Base-by-base conservation (phyloP, 2,113 vertebrate genomes). In the Poeciliopsis turrubarensis region DNA sequence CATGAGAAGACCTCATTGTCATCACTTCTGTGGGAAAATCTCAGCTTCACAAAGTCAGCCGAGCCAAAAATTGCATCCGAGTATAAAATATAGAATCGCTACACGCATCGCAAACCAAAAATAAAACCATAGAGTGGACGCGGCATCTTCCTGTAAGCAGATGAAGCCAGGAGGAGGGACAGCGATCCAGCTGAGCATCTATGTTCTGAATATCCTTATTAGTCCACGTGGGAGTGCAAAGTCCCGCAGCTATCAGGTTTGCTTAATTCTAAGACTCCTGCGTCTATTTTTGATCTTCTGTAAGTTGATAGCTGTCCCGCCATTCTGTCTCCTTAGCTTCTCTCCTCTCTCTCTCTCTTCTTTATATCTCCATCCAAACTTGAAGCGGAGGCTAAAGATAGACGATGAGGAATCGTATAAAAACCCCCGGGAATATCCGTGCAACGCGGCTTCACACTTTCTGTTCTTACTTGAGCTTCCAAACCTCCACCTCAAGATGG, bases 321-420 rank as follows among this genome's bases (percentile, higher is more conserved):
- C 89, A 81, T 87, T 90, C 88, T 81, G 86, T 85, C 82, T 91
- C 92, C 81, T 93, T 87, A 78, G 72, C 84, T 87, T 86, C 47
- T 39, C 75, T 86, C 51, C 9, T 54, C 81, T 12, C 80, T 61
- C 80, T 82, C 65, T 75, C 88, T 83, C 67, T 47, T 17, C 44
- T 47, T 19, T 84, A 89, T 70, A 78, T 82, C 78, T 85, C 87
- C 83, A 92, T 92, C 93, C 94, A 94, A 94, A 95, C 92, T 93
- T 95, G 92, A 94, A 85, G 89, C 77, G 86, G 90, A 10, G 82
- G 86, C 93, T 95, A 95, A 92, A 95, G 91, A 94, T 95, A 95
- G 94, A 83, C 65, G 64, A 27, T 31, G 68, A 34, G 3, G 19
- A 25, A 74, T 19, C 65, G 87, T 95, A 95, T 95, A 95, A 92